A percentile compares a stretch with the other conserved stretches of the same genome.
These are phyloP conservation scores for Gorsachius magnificus DNA, from an alignment of 2,797 vertebrate species.

Conservation along the genomic window DNA sequence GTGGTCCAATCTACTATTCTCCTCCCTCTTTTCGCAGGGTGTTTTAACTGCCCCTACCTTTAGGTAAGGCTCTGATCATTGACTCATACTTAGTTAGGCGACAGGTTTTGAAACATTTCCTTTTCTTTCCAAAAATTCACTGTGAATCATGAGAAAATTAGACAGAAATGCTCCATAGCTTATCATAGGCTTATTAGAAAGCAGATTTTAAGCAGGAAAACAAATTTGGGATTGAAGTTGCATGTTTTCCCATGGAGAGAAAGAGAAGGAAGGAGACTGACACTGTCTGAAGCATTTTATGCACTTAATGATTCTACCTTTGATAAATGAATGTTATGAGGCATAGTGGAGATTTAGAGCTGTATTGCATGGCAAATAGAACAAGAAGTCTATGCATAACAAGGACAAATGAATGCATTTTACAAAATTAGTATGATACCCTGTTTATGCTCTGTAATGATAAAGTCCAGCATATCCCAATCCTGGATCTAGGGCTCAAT, in stretches of 20 bases:
- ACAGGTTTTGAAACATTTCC: neutral
- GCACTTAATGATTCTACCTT: neutral
- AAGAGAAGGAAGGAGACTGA: neutral
- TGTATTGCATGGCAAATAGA: neutral
- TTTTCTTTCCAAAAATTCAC: neutral
- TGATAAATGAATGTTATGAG: neutral
- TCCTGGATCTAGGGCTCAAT: neutral
- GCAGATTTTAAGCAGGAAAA: neutral
- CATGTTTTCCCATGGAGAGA: neutral
- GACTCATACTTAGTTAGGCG: neutral
- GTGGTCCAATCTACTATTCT: neutral
- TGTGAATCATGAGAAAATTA: neutral
- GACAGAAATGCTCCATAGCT: neutral
- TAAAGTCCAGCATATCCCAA: neutral
- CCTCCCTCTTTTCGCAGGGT: neutral
- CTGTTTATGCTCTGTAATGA: neutral
- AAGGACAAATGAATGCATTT: neutral
- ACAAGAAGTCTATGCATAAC: neutral
- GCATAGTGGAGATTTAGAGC: neutral
- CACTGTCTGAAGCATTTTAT: neutral
- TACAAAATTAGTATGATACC: neutral
- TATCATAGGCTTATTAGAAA: neutral
- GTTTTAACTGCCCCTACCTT: neutral
- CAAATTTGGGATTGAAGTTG: neutral
- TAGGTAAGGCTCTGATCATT: neutral